Percentiles rank a stretch among this genome's conserved stretches.
phyloP scores from a whole-genome alignment of 1,140 invertebrate genomes.

The Ericerus pela region DNA sequence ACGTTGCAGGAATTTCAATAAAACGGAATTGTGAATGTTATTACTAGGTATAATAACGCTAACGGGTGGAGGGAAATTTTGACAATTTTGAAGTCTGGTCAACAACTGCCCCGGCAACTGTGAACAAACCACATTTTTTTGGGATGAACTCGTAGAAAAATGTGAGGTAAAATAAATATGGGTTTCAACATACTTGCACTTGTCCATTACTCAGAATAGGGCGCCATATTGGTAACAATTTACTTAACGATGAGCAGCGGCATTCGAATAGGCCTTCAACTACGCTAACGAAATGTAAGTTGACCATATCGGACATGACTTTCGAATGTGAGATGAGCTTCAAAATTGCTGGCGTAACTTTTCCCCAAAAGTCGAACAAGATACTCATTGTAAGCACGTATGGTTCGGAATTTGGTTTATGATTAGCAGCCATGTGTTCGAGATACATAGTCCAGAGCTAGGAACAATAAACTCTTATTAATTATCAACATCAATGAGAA shows the following conservation, averaged over 20 bases:
- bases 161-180: constrained; percentile 1
- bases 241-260: constrained; percentile 78
- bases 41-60: constrained; percentile 23
- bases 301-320: constrained; percentile 91
- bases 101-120: constrained; percentile 81
- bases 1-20: constrained; percentile 71
- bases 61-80: constrained; percentile 50
- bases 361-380: constrained; percentile 96
- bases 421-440: constrained; percentile 65
- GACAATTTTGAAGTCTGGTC: constrained; percentile 73
- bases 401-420: constrained; percentile 47
- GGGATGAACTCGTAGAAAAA: neutral
- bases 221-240: constrained; percentile 73
- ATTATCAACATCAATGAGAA: too few species aligned
- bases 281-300: constrained; percentile 87
- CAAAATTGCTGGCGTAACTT: constrained; percentile 87
- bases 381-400: constrained; percentile 60
- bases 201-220: constrained; percentile 82
- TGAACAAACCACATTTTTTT: neutral
- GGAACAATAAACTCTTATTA: too few species aligned
- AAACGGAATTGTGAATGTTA: neutral
- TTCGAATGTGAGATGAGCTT: constrained; percentile 87
- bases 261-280: constrained; percentile 92
- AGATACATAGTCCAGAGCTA: constrained; percentile 96
- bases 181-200: constrained; percentile 45